Base-by-base conservation (phyloP, 1,140 invertebrate species). In the Chymomyza costata region DNA sequence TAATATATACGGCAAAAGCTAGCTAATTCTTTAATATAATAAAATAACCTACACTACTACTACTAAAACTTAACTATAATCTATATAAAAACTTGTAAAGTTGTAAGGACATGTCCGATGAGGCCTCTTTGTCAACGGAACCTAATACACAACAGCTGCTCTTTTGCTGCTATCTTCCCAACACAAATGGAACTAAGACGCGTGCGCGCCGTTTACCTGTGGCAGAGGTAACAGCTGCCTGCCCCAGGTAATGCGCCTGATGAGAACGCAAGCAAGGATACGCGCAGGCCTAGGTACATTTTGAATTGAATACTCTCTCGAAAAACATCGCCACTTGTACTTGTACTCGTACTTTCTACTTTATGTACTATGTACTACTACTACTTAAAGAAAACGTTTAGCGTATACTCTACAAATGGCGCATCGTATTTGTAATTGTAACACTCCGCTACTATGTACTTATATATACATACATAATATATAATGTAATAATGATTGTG, bases 251-350 rank as follows among this genome's bases (percentile, higher is more conserved):
- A 34, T 53, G 44, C 57, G 15, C 45, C 15, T 25, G 28, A 14
- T 34, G 35, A 41, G 25, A 44, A 48, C 32, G 44, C 41, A 25
- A 55, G 19, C 48, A 14, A 45, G 34, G 31, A 38, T 34, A 50
- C 65, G 3, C 21, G 38, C 51, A 32, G 59, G 50, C 55, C 67
- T 76, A 76, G 71, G 71, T 76, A 76, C 63, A 66, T 78, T 16
- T 59, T 48, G 11, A 52, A 45, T 46, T 19, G 21, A 47, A 41
- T 5, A 32, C 17, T 13, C 17, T 40, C 40, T 55, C 10, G 53
- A 58, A 49, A 58, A 37, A 56, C 41, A 76, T 35, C 59, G 69
- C 55, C 69, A 25, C n/a, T n/a, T n/a, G n/a, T n/a, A n/a, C n/a
- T n/a, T n/a, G n/a, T n/a, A n/a, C n/a, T n/a, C n/a, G n/a, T n/a